Base-by-base conservation (phyloP, 1,140 invertebrate species). In the Drosophila setifemur region DNA sequence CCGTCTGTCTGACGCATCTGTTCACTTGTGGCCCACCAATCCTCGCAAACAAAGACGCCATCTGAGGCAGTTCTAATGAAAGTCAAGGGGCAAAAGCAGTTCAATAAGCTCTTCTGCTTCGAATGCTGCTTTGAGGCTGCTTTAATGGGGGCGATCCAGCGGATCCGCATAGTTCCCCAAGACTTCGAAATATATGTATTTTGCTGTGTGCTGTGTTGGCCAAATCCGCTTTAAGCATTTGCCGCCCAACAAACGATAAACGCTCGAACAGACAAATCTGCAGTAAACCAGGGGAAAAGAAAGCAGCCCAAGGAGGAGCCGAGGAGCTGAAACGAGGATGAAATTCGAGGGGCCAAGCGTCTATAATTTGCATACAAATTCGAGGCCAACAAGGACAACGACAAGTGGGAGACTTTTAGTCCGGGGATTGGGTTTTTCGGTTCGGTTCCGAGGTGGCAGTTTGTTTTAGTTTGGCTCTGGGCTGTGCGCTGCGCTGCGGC, bases 281-380 rank as follows among this genome's bases (percentile, higher is more conserved):
- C 64, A 69, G 25, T 67, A 64, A 60, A 26, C 45, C 45, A 42
- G 40, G 54, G 45, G 43, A 71, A 60, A 71, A 52, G 63, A 52
- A 55, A 37, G 39, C 55, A 42, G 53, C 64, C 57, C 53, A 44
- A 49, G 60, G 40, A 64, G 48, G 28, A 44, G 29, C 43, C 16
- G 12, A n/a, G 37, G 33, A n/a, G 28, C 50, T 57, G 39, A 52
- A 55, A 57, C 31, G 37, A 37, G 55, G 66, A 63, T 63, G 58
- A 63, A 83, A 81, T 58, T 44, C 53, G 37, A 58, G 57, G 73
- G 71, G 43, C 72, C 81, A 86, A 64, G 72, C 82, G 29, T 86
- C 81, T 86, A 86, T 86, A 86, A 86, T 86, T 86, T 86, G 81
- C 81, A 86, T 86, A 86, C 85, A 86, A 86, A 86, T 86, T 82